A percentile compares a stretch with the other conserved stretches of the same genome.
phyloP scores from a whole-genome alignment of 64 coral and sea anemone species.

The Stylophora pistillata region DNA sequence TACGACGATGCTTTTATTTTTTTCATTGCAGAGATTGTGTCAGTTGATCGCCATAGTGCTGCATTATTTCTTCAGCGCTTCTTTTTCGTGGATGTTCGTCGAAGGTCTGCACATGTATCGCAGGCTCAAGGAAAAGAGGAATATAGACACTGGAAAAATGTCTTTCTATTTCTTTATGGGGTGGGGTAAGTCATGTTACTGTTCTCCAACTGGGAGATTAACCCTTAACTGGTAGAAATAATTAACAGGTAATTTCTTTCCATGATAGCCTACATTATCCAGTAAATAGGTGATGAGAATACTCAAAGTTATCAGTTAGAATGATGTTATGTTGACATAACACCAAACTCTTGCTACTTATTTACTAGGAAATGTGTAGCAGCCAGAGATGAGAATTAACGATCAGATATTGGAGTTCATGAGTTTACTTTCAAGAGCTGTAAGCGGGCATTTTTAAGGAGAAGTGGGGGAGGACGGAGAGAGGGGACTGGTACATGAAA shows the following conservation, averaged over 20 bases:
- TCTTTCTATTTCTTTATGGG: conserved; percentile 99
- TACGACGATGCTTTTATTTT: background rate
- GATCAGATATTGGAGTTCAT: no score
- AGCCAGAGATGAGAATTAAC: no score
- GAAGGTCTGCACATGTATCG: conserved; percentile 96
- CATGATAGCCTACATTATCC: no score
- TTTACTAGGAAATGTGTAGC: no score
- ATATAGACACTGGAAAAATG: conserved; percentile 93
- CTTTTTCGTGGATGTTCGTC: conserved; percentile 99
- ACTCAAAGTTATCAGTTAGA: no score
- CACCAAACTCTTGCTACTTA: no score
- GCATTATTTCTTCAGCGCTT: conserved; percentile 95
- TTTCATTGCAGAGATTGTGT: conserved; percentile 71
- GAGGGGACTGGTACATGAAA: background rate
- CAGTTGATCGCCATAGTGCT: conserved; percentile 86
- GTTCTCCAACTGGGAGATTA: background rate
- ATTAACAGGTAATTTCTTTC: background rate
- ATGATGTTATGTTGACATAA: no score
- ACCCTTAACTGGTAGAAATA: background rate
- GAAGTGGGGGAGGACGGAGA: no score
- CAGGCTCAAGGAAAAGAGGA: conserved; percentile 89
- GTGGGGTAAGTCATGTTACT: conserved; percentile 75
- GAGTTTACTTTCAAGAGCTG: no score
- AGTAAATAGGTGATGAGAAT: no score
- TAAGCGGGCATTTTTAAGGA: no score